Conservation (phyloP, 1,140 invertebrate genomes). For the Tetraneura akinire region DNA sequence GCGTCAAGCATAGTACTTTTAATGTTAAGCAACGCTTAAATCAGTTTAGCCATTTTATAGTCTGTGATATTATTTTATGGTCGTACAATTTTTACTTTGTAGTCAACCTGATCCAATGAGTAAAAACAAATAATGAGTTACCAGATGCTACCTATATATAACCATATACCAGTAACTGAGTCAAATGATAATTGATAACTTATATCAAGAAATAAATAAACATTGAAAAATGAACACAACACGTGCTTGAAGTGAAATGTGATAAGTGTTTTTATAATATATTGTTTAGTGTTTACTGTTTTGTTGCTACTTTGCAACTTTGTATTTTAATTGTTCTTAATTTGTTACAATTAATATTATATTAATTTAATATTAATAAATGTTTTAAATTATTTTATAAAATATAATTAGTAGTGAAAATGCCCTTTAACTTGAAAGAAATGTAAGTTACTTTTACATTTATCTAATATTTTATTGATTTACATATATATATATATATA, state of each 20-base stretch:
- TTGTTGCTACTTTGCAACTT: too few species aligned
- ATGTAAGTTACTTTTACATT: constrained; percentile 3
- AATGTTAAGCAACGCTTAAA: background rate
- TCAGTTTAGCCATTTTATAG: too few species aligned
- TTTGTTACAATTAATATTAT: too few species aligned
- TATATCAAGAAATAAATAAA: background rate
- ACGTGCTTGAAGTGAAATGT: background rate
- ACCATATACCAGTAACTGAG: background rate
- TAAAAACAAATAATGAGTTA: background rate
- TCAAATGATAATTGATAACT: background rate
- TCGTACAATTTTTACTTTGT: background rate
- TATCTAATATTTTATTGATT: too few species aligned
- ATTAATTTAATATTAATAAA: too few species aligned
- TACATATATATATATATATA: too few species aligned
- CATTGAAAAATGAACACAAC: background rate
- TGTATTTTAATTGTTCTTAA: too few species aligned
- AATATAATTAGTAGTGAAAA: background rate
- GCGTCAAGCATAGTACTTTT: too few species aligned
- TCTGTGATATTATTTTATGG: background rate
- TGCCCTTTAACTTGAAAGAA: constrained; percentile 25
- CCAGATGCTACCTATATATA: background rate
- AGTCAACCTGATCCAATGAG: background rate
- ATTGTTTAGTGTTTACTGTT: too few species aligned
- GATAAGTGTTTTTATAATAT: too few species aligned
- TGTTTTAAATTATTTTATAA: too few species aligned